Evolutionary conservation across 2,113 vertebrate genomes (phyloP), one percentile per base, ranked within the genome.

Genomic region (Daphoenositta chrysoptera): DNA sequence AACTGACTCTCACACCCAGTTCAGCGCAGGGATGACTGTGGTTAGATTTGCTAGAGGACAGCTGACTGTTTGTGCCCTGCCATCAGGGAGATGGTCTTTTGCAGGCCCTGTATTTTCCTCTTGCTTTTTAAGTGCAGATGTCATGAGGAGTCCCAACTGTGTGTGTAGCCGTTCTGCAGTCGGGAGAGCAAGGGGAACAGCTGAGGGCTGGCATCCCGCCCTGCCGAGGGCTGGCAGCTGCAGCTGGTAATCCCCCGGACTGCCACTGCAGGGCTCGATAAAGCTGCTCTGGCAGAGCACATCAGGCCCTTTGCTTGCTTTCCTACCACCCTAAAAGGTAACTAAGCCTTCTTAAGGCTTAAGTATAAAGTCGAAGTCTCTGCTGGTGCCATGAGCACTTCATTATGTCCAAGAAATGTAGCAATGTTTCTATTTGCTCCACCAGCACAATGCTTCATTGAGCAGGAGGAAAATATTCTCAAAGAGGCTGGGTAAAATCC

Each of bases 331-430:
- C 79, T 75, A 76, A 88, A 96, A 96, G 86, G 89, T 84, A 96
- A 95, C 93, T 89, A 61, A 95, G 84, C 87, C 58, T 95, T 92
- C 90, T 75, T 96, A 95, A 97, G 89, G 71, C 37, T 83, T 69
- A 65, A 10, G 22, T 35, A 7, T 39, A 47, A 93, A 90, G 33
- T 39, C 9, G 0, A 63, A 68, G 16, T 68, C 72, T 90, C 89
- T 95, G 87, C 92, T 92, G 82, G 70, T 95, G 84, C 87, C n/a
- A 39, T 83, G 90, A 96, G 88, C 87, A 73, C 75, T 5, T 97
- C 83, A 66, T 96, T 91, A 68, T 50, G 35, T 42, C 13, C 39
- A 45, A 48, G n/a, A 91, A 78, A 64, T 44, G 11, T 24, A 48
- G 31, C 12, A n/a, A 65, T 11, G 3, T 57, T 93, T 83, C 53